Base-by-base conservation (phyloP, 1,140 invertebrate species). In the Drosophila ogumai region DNA sequence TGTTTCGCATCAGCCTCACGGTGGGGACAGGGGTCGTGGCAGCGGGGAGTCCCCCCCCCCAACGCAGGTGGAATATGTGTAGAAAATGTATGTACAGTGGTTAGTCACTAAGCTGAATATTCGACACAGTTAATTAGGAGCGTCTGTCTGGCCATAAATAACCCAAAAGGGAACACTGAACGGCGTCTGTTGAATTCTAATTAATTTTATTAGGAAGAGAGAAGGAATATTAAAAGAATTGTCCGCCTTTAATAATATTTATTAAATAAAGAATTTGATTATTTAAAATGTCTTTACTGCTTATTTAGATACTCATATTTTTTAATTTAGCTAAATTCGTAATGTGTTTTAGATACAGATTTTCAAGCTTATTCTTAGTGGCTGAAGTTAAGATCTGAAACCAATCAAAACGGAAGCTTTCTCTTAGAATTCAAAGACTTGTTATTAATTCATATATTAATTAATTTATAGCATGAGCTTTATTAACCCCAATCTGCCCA, bases 1-100 rank as follows among this genome's bases (percentile, higher is more conserved):
- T 82, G 82, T 76, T 85, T 81, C 44, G 63, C 63, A 79, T 73
- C 80, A 66, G 55, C 50, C 46, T 38, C 54, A 57, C n/a, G 43
- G 13, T 40, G 44, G 50, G 55, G 55, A 22, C 31, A 15, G 43
- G 13, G 50, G 13, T 40, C 40, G 50, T 52, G 55, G 31, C 36
- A 15, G 43, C 9, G 25, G 65, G 34, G 28, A 41, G 12, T 36
- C 34, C 40, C 22, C 34, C 32, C 50, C 47, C 46, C 47, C 28
- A 15, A 41, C 25, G 31, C 69, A 72, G 69, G 67, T 72, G 54
- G 13, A 34, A 54, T 50, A 47, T 47, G 15, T 47, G 25, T 13
- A 15, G 17, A 19, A 43, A 34, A 38, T 66, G 32, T 41, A 28
- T 41, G 40, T 63, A 81, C 60, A 76, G 72, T 75, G 67, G 72